These are phyloP conservation scores for Tyrannus savana DNA, from an alignment of 2,113 vertebrate genomes.

Conservation along the genomic window DNA sequence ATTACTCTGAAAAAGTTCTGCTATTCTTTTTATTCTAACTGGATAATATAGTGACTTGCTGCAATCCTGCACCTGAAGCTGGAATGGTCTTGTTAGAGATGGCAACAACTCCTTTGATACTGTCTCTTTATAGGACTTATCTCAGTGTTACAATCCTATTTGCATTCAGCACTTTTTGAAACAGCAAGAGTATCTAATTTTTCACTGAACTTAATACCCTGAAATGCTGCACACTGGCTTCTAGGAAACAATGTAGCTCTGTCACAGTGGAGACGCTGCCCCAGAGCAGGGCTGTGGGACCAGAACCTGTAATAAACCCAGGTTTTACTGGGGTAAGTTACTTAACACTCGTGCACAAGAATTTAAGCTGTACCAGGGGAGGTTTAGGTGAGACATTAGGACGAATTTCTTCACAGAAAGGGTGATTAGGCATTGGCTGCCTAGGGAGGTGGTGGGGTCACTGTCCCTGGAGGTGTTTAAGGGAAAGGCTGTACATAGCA, in stretches of 20 bases:
- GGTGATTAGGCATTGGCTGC: rapidly evolving
- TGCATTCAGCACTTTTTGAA: neutral
- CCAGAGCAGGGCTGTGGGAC: neutral
- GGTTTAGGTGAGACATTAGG: neutral
- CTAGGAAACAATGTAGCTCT: neutral
- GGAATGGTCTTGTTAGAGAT: too few species aligned
- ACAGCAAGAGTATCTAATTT: neutral
- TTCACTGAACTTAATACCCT: rapidly evolving
- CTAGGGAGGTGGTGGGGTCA: neutral
- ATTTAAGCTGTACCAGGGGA: rapidly evolving
- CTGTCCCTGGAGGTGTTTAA: rapidly evolving
- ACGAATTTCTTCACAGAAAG: neutral
- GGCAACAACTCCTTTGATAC: neutral
- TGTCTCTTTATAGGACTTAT: neutral
- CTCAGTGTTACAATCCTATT: neutral
- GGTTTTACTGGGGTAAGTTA: neutral
- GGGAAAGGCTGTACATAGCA: neutral
- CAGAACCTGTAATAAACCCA: neutral
- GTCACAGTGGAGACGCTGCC: rapidly evolving
- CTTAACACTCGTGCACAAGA: rapidly evolving
- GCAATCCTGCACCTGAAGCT: neutral
- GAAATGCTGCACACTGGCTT: neutral
- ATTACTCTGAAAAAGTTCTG: neutral
- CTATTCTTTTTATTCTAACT: neutral
- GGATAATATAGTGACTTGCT: neutral